Base-by-base conservation (phyloP, 2,113 vertebrate species). In the Plecturocebus donacophilus region DNA sequence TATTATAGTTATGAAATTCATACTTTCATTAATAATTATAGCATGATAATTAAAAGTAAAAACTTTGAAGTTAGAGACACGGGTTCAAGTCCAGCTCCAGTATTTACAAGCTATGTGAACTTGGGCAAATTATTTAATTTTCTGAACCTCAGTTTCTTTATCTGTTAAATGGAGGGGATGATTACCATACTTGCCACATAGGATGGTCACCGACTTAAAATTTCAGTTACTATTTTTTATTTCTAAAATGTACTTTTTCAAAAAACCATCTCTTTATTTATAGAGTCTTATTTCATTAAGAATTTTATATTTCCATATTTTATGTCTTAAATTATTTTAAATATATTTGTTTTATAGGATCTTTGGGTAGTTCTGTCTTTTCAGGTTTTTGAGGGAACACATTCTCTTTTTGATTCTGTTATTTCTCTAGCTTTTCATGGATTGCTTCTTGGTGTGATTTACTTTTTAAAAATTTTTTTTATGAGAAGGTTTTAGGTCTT, bases 231-330 rank as follows among this genome's bases (percentile, higher is more conserved):
- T 38, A 45, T 47, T 75, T 38, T 73, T 96, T 38, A 79, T 81
- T 96, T 94, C 13, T 52, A 49, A 94, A 88, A 8, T 68, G 2
- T 61, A 56, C 17, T 93, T 86, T 61, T 64, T 56, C 12, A 95
- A 87, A 94, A n/a, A 80, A 20, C 68, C 17, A 42, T 47, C n/a
- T 86, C 32, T 94, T 88, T 94, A 87, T 11, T 92, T 86, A 71
- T 0, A 81, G 2, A 66, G 3, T 3, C 21, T 47, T 84, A 19
- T 77, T 80, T 95, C 25, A 58, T 87, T 75, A 27, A 68, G 92
- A 96, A 92, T 47, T 35, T 8, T 8, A 1, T 79, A 70, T 47
- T 68, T 93, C 49, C 2, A 83, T 68, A 88, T 54, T 61, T 76
- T 75, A 32, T 52, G 3, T 95, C 25, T 82, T 85, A 35, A 71